phyloP scores from a whole-genome alignment of 2,888 invertebrate genomes.

The Diadegma fenestrale region DNA sequence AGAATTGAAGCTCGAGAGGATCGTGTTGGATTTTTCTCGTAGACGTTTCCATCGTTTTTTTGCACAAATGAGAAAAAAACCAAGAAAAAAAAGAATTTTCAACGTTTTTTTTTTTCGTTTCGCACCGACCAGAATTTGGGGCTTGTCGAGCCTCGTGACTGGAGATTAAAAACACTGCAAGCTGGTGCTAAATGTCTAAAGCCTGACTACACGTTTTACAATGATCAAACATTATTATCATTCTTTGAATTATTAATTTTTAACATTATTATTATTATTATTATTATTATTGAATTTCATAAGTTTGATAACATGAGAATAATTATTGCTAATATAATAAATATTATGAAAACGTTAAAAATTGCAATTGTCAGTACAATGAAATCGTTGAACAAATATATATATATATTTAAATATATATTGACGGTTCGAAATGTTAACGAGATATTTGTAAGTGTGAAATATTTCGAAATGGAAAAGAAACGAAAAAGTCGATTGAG shows the following conservation, averaged over 20 bases:
- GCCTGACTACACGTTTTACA: constrained; percentile 49
- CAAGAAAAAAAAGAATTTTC: background rate
- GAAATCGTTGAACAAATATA: constrained; percentile 21
- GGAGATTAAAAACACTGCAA: background rate
- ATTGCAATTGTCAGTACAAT: constrained; percentile 49
- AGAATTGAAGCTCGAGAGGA: background rate
- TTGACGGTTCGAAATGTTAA: constrained; percentile 7
- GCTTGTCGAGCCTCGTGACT: background rate
- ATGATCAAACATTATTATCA: constrained; percentile 29
- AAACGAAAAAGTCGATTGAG: background rate
- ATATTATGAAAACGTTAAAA: constrained; percentile 29
- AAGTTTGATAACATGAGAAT: background rate
- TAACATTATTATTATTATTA: constrained; percentile 22
- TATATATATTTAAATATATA: background rate
- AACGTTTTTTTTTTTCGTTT: background rate
- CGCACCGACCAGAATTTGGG: background rate
- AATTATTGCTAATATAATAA: constrained; percentile 29
- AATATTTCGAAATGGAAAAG: constrained; percentile 44
- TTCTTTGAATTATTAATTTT: constrained; percentile 8
- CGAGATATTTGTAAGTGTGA: constrained; percentile 13
- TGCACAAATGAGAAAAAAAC: background rate
- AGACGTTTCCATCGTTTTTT: background rate
- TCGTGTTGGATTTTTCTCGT: background rate
- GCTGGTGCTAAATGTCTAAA: constrained; percentile 27
- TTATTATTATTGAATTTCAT: constrained; percentile 16